A percentile compares a stretch with the other conserved stretches of the same genome.
phyloP scores from a whole-genome alignment of 2,797 vertebrate genomes.

The Psittacula echo region DNA sequence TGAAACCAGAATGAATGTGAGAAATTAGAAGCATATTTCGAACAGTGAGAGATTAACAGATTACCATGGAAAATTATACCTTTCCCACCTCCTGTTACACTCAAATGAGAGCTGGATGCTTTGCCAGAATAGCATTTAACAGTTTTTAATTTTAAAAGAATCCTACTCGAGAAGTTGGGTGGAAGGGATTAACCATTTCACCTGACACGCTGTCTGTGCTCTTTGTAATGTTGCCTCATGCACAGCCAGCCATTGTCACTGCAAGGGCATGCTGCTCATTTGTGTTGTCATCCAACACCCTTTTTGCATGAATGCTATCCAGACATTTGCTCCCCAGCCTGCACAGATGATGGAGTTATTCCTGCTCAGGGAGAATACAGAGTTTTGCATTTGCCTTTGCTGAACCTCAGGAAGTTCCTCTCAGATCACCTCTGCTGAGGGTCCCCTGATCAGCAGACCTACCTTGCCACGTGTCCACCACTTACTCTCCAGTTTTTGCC shows the following conservation, averaged over 20 bases:
- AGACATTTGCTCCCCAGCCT: not conserved
- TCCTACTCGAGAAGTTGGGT: not conserved
- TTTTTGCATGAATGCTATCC: not conserved
- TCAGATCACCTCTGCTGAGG: not conserved
- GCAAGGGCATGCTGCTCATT: not conserved
- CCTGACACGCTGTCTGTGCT: not conserved
- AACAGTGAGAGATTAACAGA: not conserved
- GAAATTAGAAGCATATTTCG: not conserved
- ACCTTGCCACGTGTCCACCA: not conserved
- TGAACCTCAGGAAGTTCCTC: not conserved
- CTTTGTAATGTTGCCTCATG: fast-evolving
- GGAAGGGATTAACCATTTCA: not conserved
- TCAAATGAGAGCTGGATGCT: not conserved
- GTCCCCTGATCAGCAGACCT: not conserved
- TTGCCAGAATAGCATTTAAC: not conserved
- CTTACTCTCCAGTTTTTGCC: not conserved
- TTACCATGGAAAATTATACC: not conserved
- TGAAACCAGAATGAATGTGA: not conserved
- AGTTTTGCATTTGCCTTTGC: not conserved
- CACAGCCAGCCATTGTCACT: not conserved
- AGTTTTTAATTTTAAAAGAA: not conserved
- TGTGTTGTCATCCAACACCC: fast-evolving
- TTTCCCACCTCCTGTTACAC: not conserved
- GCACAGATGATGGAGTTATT: not conserved
- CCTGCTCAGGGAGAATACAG: not conserved